Percentiles rank a stretch among this genome's conserved stretches.
These are phyloP conservation scores for Drosophila emarginata DNA, from an alignment of 2,888 invertebrate genomes.

Conservation along the genomic window DNA sequence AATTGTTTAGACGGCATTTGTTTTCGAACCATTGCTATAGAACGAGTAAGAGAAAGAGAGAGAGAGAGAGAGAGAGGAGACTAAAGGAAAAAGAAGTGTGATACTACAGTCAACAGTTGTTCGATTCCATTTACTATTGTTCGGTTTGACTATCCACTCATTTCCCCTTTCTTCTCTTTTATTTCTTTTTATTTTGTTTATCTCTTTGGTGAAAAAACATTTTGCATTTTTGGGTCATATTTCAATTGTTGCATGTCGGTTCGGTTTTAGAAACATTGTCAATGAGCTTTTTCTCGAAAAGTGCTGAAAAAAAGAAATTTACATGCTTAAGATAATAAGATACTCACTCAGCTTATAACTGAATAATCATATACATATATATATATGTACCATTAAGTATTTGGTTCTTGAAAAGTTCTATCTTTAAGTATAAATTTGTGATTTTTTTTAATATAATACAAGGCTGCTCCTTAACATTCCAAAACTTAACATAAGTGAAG, in stretches of 20 bases:
- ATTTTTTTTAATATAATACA: no score
- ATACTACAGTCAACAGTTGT: slow-evolving; percentile 68
- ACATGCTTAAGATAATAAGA: no score
- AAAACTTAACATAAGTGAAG: no score
- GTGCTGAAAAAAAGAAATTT: background rate
- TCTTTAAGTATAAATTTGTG: no score
- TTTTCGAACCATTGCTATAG: slow-evolving; percentile 39
- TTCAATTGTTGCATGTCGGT: slow-evolving; percentile 42
- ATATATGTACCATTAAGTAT: no score
- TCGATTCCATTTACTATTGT: slow-evolving; percentile 52
- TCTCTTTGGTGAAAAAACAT: slow-evolving; percentile 29
- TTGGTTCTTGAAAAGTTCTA: no score
- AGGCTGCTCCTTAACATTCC: no score
- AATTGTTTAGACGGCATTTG: slow-evolving; percentile 58
- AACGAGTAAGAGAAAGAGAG: background rate
- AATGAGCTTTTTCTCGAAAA: background rate
- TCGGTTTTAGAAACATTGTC: background rate
- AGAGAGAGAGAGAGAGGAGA: background rate
- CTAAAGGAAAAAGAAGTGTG: background rate
- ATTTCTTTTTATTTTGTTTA: slow-evolving; percentile 24
- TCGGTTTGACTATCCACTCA: slow-evolving; percentile 25
- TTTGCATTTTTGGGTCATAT: slow-evolving; percentile 54
- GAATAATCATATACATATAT: no score
- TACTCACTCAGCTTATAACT: no score
- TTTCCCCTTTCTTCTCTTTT: background rate